Base-by-base conservation (phyloP, 92 coral and sea anemone genomes). In the Pocillopora meandrina region DNA sequence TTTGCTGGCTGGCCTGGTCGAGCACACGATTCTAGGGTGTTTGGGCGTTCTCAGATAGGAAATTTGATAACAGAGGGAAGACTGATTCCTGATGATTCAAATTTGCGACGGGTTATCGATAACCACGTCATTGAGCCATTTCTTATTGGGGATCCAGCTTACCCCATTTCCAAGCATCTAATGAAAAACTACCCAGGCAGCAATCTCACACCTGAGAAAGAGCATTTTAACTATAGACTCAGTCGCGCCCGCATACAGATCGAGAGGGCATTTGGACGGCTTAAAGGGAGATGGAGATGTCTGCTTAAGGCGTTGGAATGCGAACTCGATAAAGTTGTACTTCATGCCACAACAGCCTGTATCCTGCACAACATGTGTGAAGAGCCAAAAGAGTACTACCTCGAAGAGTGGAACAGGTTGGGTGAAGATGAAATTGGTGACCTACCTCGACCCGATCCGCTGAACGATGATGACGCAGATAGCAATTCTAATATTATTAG, bases 1-100 rank as follows among this genome's bases (percentile, higher is more conserved):
- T 90, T 86, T 86, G 87, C 93, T 82, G 90, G 93, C 58, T 86
- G 90, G 93, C 90, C 86, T 61, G 91, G 86, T 65, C 63, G 88
- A 72, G 93, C 90, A 77, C 88, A 87, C 81, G 90, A 90, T 86
- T 61, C 90, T n/a, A 75, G 87, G 68, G 89, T 85, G 55, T 80
- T 81, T 77, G 71, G 84, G 56, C 84, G 84, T 34, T 84, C 92
- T 1, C 57, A 75, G 86, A 81, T 85, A 71, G 87, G 87, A 49
- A 77, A 86, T 26, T 55, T 79, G 86, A 82, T 85, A n/a, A n/a
- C 72, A 74, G 59, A 58, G 85, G 74, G 82, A 87, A n/a, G n/a
- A n/a, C n/a, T n/a, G n/a, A n/a, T n/a, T n/a, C n/a, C 31, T 67
- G 58, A n/a, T 81, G 77, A 56, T 81, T 26, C 69, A 69, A 81